Conservation (phyloP, 2,113 vertebrate genomes). For the Tinamus guttatus region DNA sequence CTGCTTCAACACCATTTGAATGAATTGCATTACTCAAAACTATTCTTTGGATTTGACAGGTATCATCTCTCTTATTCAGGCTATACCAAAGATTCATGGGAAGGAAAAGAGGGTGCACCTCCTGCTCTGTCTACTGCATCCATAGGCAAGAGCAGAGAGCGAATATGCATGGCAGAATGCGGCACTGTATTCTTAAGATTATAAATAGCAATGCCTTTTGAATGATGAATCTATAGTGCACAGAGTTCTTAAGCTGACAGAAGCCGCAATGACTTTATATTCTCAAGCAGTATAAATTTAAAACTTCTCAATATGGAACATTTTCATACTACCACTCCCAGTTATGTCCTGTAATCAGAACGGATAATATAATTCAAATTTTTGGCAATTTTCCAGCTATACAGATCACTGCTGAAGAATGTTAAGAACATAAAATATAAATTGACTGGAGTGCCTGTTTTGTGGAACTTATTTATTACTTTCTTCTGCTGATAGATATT, state of each 20-base stretch:
- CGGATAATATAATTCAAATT: constrained; percentile 45
- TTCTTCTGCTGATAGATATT: constrained; percentile 6
- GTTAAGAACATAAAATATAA: constrained; percentile 51
- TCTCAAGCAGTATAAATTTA: constrained; percentile 20
- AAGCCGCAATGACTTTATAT: not conserved
- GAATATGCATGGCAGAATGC: not conserved
- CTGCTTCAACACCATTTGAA: not conserved
- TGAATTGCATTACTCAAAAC: not conserved
- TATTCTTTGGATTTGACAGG: not conserved
- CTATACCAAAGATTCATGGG: not conserved
- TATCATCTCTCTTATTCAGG: not conserved
- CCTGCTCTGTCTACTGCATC: not conserved
- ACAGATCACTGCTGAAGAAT: not conserved
- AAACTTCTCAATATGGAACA: not conserved
- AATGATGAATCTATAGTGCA: not conserved
- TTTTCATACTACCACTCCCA: not conserved
- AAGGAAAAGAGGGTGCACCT: not conserved
- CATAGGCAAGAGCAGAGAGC: not conserved
- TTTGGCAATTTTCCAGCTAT: constrained; percentile 26
- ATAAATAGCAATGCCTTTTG: constrained; percentile 6
- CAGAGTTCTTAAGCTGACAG: not conserved
- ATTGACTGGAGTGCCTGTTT: constrained; percentile 41
- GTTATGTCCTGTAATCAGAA: constrained; percentile 18
- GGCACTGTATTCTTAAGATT: not conserved
- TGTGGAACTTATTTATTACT: constrained; percentile 40